phyloP scores from a whole-genome alignment of 2,113 vertebrate genomes.

The Pteruthius melanotis region DNA sequence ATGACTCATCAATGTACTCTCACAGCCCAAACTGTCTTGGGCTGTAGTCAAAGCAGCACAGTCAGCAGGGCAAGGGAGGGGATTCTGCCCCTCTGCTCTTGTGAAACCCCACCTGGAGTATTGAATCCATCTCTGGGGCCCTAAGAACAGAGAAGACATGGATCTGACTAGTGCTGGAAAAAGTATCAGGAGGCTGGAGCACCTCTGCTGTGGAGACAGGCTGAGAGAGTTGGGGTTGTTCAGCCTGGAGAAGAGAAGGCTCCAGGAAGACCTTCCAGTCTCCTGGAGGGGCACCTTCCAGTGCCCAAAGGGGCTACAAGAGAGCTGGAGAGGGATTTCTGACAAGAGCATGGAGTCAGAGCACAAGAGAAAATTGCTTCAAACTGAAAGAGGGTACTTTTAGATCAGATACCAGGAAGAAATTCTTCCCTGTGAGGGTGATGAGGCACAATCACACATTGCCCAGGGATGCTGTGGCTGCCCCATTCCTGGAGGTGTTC shows the following conservation, averaged over 20 bases:
- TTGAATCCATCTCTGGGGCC: not conserved
- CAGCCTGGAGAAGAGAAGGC: not conserved
- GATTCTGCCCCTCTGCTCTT: not conserved
- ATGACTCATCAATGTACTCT: fast-evolving
- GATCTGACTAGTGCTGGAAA: not conserved
- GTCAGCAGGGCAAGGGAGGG: fast-evolving
- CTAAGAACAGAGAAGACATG: not conserved
- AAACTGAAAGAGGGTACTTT: not conserved
- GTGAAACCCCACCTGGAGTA: not conserved
- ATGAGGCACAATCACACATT: not conserved
- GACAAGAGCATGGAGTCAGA: not conserved
- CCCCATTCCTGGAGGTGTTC: not conserved
- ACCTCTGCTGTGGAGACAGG: not conserved
- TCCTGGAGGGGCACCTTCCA: not conserved
- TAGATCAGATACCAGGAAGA: not conserved
- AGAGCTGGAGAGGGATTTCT: not conserved
- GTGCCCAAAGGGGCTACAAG: not conserved
- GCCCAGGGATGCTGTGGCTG: not conserved
- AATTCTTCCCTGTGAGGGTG: not conserved
- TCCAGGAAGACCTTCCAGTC: not conserved
- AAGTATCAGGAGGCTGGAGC: not conserved
- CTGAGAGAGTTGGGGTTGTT: not conserved
- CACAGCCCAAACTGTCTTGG: no score
- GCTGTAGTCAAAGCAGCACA: not conserved
- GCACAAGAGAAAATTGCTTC: not conserved